Evolutionary conservation across 2,888 invertebrate species (phyloP), one percentile per base, ranked within the genome.

Genomic region (Chydorus sphaericus): DNA sequence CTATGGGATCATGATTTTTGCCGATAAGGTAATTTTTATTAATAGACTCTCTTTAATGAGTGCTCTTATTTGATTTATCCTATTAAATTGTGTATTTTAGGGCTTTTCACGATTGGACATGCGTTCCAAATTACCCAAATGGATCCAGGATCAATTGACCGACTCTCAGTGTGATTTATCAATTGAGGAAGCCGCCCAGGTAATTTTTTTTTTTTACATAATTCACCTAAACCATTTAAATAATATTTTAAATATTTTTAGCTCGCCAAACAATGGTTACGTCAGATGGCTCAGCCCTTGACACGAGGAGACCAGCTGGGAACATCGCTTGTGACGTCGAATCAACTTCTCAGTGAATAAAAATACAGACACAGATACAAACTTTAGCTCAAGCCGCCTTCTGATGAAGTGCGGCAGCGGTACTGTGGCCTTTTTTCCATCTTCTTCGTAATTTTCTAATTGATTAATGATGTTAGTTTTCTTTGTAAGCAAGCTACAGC

Each of bases 1-100:
- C 75, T 99, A 99, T 70, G 98, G 98, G 66, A 91, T 98, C 62
- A 96, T 99, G 97, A 81, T 97, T 62, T 97, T 99, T 73, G 98
- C 98, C 16, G 98, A 99, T 74, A 97, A 97, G 74, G 81, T 81
- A n/a, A 20, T 54, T 10, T 50, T 2, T 20, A n/a, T 53, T 36
- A 14, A 18, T n/a, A n/a, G n/a, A n/a, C n/a, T n/a, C n/a, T n/a
- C n/a, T n/a, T n/a, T n/a, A n/a, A n/a, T n/a, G n/a, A n/a, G n/a
- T n/a, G n/a, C n/a, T n/a, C n/a, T n/a, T n/a, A n/a, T n/a, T n/a
- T n/a, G n/a, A n/a, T n/a, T n/a, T 11, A 18, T 56, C 14, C 14
- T 52, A 29, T 11, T 51, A 8, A 1, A 20, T 38, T 44, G 11
- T 37, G 31, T 59, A 30, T 62, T 62, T 51, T 65, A 79, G 79